Conservation (phyloP, 2,797 vertebrate genomes). For the Gallinago stenura region DNA sequence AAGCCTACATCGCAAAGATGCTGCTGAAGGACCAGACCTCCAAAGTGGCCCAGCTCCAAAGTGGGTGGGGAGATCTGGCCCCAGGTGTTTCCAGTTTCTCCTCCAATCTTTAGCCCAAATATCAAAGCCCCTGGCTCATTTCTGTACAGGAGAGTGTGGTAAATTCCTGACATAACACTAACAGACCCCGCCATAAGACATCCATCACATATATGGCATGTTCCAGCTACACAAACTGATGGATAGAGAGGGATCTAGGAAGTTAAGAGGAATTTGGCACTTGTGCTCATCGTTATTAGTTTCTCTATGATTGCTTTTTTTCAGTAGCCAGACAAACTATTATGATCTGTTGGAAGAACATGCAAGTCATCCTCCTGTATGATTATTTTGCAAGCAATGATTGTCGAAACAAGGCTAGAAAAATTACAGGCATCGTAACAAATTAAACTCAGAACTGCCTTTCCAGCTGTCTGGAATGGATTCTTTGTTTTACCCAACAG, state of each 20-base stretch:
- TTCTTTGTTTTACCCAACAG: slow-evolving; percentile 35
- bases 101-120: background rate
- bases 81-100: background rate
- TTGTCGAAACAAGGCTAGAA: background rate
- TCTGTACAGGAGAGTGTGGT: background rate
- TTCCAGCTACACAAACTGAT: background rate
- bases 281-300: background rate
- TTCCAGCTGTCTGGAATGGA: slow-evolving; percentile 49
- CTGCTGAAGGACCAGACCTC: background rate
- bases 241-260: background rate
- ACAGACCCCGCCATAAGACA: background rate
- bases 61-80: background rate
- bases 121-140: background rate
- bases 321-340: background rate
- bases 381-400: background rate
- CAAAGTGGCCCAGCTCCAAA: background rate
- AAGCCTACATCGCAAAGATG: background rate
- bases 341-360: background rate
- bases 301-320: background rate
- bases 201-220: accelerated
- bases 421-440: background rate
- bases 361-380: background rate
- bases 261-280: background rate
- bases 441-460: background rate
- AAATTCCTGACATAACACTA: background rate